These are phyloP conservation scores for Bombus waltoni DNA, from an alignment of 1,140 invertebrate genomes.

Conservation along the genomic window DNA sequence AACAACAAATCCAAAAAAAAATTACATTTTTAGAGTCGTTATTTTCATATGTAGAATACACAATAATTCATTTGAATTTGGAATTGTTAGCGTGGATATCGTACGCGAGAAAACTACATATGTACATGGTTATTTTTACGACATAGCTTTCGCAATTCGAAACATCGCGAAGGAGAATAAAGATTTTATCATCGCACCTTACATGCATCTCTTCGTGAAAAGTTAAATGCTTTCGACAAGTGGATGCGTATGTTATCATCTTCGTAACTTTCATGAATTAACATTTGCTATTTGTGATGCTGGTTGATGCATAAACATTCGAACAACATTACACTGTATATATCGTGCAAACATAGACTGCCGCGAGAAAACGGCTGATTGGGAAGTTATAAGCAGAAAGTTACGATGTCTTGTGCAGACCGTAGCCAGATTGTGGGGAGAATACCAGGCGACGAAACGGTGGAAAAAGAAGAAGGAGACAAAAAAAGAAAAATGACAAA, in stretches of 20 bases:
- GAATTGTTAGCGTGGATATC: not conserved
- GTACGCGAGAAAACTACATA: not conserved
- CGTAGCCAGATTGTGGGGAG: not conserved
- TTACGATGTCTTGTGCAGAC: not conserved
- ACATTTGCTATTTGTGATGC: not conserved
- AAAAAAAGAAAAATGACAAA: slow-evolving; percentile 9
- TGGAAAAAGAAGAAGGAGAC: not conserved
- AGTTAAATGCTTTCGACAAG: not conserved
- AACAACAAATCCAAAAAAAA: not conserved
- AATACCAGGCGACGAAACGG: not conserved
- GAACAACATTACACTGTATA: not conserved
- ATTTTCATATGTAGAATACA: not conserved
- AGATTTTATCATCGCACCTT: not conserved
- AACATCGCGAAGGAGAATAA: not conserved
- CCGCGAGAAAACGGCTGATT: not conserved
- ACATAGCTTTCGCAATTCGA: not conserved
- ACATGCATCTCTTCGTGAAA: not conserved
- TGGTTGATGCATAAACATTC: not conserved
- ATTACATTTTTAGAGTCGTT: too few relatives aligned
- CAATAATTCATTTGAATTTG: not conserved
- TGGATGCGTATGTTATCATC: not conserved
- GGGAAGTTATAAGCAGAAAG: not conserved
- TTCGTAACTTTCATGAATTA: not conserved
- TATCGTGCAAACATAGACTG: not conserved
- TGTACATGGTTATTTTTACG: not conserved